Base-by-base conservation (phyloP, 2,888 invertebrate genomes). In the Protophormia terraenovae region DNA sequence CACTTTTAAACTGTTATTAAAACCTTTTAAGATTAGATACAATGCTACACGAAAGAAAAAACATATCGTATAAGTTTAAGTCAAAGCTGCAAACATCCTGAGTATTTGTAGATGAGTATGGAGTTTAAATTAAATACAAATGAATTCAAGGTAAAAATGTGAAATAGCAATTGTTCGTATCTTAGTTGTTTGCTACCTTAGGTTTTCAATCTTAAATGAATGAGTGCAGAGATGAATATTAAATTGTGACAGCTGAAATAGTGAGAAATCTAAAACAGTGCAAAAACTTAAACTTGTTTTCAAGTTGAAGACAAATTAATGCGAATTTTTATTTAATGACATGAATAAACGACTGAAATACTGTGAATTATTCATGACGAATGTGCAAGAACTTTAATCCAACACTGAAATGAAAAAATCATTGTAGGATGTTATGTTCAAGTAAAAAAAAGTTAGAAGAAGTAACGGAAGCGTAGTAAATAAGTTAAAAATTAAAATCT, bases 1-100 rank as follows among this genome's bases (percentile, higher is more conserved):
- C 84, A 82, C 82, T 82, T 82, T 71, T 82, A 82, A 82, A 76
- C 69, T 76, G 80, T 79, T 84, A 84, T 80, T 75, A 84, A 76
- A 76, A 72, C 79, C 69, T 53, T 79, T 72, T 62, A 76, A 75
- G 84, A 73, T 80, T 79, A 80, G 71, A 75, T 60, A 80, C 29
- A 35, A n/a, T 55, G 35, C 53, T 3, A 32, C 50, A 71, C 60
- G 38, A 67, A 41, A 41, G 29, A 35, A 35, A 32, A 27, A 22
- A 8, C 32, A 8, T 7, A 29, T 22, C 22, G 45, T 22, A 45
- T 14, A 60, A 29, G 19, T 29, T 29, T 72, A 41, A n/a, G n/a
- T 8, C 22, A 2, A 10, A 53, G 22, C 55, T 55, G 27, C n/a
- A 29, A n/a, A 27, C 1, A 24, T 19, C 4, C 7, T 19, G 8